Conservation (phyloP, 2,888 invertebrate genomes). For the Drosophila putrida region DNA sequence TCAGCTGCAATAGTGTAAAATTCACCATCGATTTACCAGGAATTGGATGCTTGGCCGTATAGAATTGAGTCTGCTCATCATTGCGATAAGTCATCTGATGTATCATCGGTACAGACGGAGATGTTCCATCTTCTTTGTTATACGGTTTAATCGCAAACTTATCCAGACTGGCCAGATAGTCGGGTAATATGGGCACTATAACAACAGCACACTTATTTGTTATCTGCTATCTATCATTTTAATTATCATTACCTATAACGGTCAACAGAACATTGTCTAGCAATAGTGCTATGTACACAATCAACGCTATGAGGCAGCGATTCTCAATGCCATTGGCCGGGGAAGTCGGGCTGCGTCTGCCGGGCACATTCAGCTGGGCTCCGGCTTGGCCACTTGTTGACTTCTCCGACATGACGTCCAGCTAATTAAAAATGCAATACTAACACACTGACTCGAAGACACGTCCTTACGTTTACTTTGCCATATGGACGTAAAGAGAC, state of each 20-base stretch:
- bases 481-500: slow-evolving; percentile 65
- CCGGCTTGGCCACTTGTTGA: slow-evolving; percentile 52
- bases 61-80: slow-evolving; percentile 60
- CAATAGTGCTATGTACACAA: slow-evolving; percentile 91
- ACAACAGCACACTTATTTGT: slow-evolving; percentile 10
- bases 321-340: slow-evolving; percentile 64
- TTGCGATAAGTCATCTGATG: slow-evolving; percentile 81
- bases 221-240: slow-evolving; percentile 15
- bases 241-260: slow-evolving; percentile 91
- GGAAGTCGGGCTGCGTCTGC: slow-evolving; percentile 53
- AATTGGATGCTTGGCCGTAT: slow-evolving; percentile 85
- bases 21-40: slow-evolving; percentile 84
- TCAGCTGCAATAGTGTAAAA: slow-evolving; percentile 77
- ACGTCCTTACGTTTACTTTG: slow-evolving; percentile 37
- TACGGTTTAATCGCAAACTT: slow-evolving; percentile 66
- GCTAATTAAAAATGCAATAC: slow-evolving; percentile 31
- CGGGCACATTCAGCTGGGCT: slow-evolving; percentile 48
- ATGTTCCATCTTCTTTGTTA: slow-evolving; percentile 29
- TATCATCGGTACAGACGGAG: slow-evolving; percentile 34
- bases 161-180: slow-evolving; percentile 89
- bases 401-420: slow-evolving; percentile 52
- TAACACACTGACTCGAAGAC: background rate
- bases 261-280: slow-evolving; percentile 95
- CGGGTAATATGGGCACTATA: slow-evolving; percentile 93
- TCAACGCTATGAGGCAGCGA: slow-evolving; percentile 85